phyloP scores from a whole-genome alignment of 2,888 invertebrate species.

The Chymomyza fuscimana region DNA sequence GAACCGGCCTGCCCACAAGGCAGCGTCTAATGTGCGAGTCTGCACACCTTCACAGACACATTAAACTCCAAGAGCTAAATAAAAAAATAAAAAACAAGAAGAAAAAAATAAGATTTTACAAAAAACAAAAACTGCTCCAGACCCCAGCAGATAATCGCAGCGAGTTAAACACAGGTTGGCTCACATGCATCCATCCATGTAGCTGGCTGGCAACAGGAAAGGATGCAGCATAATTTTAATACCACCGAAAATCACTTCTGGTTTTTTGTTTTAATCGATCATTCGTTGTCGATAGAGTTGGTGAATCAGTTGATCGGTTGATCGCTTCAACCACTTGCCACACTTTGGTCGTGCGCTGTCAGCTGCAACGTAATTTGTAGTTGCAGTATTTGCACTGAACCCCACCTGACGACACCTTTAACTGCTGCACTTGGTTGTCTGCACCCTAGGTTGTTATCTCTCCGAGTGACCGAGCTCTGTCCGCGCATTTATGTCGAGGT shows the following conservation, averaged over 20 bases:
- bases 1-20: background rate
- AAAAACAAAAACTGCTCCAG: slow-evolving; percentile 10
- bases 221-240: slow-evolving; percentile 32
- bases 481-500: slow-evolving; percentile 39
- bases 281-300: slow-evolving; percentile 14
- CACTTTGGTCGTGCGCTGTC: slow-evolving; percentile 20
- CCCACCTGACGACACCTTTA: slow-evolving; percentile 13
- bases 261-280: slow-evolving; percentile 40
- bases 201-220: background rate
- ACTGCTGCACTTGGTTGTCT: slow-evolving; percentile 15
- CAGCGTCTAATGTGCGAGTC: slow-evolving; percentile 47
- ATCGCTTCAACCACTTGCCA: slow-evolving; percentile 25
- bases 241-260: slow-evolving; percentile 65
- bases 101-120: background rate
- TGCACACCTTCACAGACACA: slow-evolving; percentile 52
- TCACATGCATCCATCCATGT: background rate
- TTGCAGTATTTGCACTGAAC: slow-evolving; percentile 8
- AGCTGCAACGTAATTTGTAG: slow-evolving; percentile 45
- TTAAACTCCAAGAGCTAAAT: slow-evolving; percentile 22
- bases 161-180: slow-evolving; percentile 43
- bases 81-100: slow-evolving; percentile 15
- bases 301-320: slow-evolving; percentile 21
- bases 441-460: slow-evolving; percentile 6
- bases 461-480: slow-evolving; percentile 14
- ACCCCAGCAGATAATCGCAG: slow-evolving; percentile 49